phyloP scores from a whole-genome alignment of 1,140 invertebrate species.

The Brachionus sp. region DNA sequence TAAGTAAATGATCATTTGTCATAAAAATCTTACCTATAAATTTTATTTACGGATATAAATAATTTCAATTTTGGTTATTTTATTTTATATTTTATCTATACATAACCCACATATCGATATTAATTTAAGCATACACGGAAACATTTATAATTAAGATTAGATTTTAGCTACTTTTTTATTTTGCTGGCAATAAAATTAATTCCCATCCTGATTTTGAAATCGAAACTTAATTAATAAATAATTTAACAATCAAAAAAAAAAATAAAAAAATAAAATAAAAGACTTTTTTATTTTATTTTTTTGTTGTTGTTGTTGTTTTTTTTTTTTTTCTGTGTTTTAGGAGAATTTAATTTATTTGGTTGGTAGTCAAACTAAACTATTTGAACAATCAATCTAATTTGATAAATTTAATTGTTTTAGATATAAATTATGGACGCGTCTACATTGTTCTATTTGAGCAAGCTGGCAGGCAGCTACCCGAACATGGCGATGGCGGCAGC shows the following conservation, averaged over 20 bases:
- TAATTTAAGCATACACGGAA: slow-evolving; percentile 24
- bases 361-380: slow-evolving; percentile 3
- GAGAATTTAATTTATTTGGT: slow-evolving; percentile 12
- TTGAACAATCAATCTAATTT: not conserved
- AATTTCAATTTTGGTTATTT: slow-evolving; percentile 27
- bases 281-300: not conserved
- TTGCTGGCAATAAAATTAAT: slow-evolving; percentile 17
- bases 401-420: slow-evolving; percentile 23
- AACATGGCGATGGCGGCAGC: slow-evolving; percentile 30
- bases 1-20: slow-evolving; percentile 42
- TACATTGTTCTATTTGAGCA: slow-evolving; percentile 41
- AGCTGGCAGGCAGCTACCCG: slow-evolving; percentile 36
- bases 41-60: slow-evolving; percentile 43
- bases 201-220: slow-evolving; percentile 39
- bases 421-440: slow-evolving; percentile 44
- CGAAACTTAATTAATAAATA: not conserved
- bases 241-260: not conserved
- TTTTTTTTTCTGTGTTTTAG: not conserved
- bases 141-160: slow-evolving; percentile 43
- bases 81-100: not conserved
- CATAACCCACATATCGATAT: slow-evolving; percentile 18
- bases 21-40: slow-evolving; percentile 37
- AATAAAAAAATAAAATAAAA: not conserved
- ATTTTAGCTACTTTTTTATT: slow-evolving; percentile 1
- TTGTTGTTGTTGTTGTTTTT: not conserved